Conservation (phyloP, 2,113 vertebrate species). For the Holacanthus passer region DNA sequence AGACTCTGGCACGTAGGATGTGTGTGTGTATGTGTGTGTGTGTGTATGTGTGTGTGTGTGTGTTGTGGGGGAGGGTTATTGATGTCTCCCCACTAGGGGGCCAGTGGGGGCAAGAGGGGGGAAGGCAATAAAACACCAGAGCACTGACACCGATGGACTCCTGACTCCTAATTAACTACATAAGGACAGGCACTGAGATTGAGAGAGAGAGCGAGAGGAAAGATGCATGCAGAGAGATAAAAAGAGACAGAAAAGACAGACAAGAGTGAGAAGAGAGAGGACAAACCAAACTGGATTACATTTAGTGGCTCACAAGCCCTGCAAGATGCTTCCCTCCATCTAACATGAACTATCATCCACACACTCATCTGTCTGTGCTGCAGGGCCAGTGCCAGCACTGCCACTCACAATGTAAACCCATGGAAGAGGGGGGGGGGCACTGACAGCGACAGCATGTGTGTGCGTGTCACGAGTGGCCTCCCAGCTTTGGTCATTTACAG, state of each 20-base stretch:
- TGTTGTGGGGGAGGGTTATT: conserved; percentile 68
- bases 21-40: conserved; percentile 8
- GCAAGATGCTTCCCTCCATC: conserved; percentile 16
- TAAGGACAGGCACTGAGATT: conserved; percentile 32
- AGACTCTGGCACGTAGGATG: conserved; percentile 62
- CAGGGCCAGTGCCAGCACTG: conserved; percentile 10
- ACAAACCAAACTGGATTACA: conserved; percentile 14
- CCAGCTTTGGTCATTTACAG: conserved; percentile 58
- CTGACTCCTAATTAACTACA: conserved; percentile 78
- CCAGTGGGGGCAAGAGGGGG: conserved; percentile 10
- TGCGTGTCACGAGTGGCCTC: conserved; percentile 16
- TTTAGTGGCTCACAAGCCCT: conserved; percentile 33
- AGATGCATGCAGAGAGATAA: conserved; percentile 29
- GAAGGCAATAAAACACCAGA: conserved; percentile 76
- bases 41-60: conserved; percentile 11
- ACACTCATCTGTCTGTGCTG: conserved; percentile 1
- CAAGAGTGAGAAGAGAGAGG: neutral
- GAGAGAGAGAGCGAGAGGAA: conserved; percentile 25
- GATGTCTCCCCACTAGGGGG: conserved; percentile 64
- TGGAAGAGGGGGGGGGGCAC: conserved; percentile 20
- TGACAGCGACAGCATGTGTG: conserved; percentile 14
- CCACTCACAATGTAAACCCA: conserved; percentile 37
- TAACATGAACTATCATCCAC: conserved; percentile 7
- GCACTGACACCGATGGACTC: conserved; percentile 77
- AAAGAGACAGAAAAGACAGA: conserved; percentile 9